A percentile compares a stretch with the other conserved stretches of the same genome.
These are phyloP conservation scores for Drosophila nasuta DNA, from an alignment of 1,140 invertebrate genomes.

Conservation along the genomic window DNA sequence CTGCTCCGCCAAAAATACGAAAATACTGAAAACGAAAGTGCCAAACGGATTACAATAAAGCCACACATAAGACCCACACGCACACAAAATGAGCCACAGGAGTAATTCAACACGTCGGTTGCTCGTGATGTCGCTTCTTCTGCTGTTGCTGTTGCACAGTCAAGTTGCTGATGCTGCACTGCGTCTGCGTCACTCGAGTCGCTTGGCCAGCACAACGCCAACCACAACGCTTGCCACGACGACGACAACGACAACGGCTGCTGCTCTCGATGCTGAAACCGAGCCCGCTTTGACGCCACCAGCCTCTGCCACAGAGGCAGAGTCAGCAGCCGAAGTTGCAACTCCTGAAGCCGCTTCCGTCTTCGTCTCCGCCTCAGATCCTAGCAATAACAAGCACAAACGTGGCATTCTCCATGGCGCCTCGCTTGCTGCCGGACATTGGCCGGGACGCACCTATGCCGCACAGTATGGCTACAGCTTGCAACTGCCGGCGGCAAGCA, in stretches of 20 bases:
- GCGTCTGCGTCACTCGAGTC: slow-evolving; percentile 45
- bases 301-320: slow-evolving; percentile 15
- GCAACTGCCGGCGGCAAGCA: slow-evolving; percentile 65
- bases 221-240: slow-evolving; percentile 26
- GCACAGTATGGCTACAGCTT: slow-evolving; percentile 77
- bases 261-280: not conserved
- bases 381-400: slow-evolving; percentile 64
- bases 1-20: slow-evolving; percentile 22
- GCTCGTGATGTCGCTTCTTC: slow-evolving; percentile 24
- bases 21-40: slow-evolving; percentile 32
- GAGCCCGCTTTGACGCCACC: not conserved
- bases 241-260: slow-evolving; percentile 11
- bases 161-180: slow-evolving; percentile 35
- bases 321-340: not conserved
- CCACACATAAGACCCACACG: not conserved
- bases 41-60: slow-evolving; percentile 32
- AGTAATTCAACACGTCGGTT: slow-evolving; percentile 13
- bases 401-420: slow-evolving; percentile 70
- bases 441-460: slow-evolving; percentile 74
- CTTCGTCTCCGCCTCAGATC: not conserved
- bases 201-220: slow-evolving; percentile 45
- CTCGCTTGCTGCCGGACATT: slow-evolving; percentile 25
- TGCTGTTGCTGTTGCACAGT: slow-evolving; percentile 23
- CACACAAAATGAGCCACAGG: slow-evolving; percentile 14
- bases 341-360: not conserved